These are phyloP conservation scores for Condylura cristata DNA, from an alignment of 2,113 vertebrate genomes.

Conservation along the genomic window DNA sequence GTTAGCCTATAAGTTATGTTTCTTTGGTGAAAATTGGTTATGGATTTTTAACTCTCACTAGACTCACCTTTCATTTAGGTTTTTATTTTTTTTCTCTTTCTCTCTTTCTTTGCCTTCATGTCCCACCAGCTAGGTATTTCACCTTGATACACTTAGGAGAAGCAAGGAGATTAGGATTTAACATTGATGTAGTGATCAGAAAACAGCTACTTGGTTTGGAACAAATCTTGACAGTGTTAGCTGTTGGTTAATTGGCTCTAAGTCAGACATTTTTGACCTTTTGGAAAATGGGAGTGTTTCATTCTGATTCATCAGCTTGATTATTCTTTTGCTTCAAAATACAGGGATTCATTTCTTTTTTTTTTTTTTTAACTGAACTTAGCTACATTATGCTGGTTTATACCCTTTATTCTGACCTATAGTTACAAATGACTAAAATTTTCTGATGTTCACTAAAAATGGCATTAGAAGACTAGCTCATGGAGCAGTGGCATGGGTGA, in stretches of 20 bases:
- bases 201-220: neutral
- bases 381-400: conserved; percentile 18
- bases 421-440: neutral
- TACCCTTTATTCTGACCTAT: neutral
- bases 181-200: neutral
- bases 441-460: neutral
- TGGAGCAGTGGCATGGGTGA: neutral
- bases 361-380: neutral
- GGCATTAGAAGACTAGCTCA: neutral
- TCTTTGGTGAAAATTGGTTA: neutral
- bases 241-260: neutral
- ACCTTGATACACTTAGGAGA: neutral
- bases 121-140: neutral
- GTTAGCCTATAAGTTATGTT: neutral
- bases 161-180: neutral
- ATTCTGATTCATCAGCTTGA: neutral
- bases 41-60: neutral
- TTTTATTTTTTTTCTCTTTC: neutral
- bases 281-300: conserved; percentile 33
- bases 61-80: neutral
- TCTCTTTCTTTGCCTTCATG: neutral
- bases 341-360: neutral
- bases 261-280: conserved; percentile 17
- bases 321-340: neutral
- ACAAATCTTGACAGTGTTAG: neutral